phyloP scores from a whole-genome alignment of 2,888 invertebrate genomes.

The Anthrax anthrax region DNA sequence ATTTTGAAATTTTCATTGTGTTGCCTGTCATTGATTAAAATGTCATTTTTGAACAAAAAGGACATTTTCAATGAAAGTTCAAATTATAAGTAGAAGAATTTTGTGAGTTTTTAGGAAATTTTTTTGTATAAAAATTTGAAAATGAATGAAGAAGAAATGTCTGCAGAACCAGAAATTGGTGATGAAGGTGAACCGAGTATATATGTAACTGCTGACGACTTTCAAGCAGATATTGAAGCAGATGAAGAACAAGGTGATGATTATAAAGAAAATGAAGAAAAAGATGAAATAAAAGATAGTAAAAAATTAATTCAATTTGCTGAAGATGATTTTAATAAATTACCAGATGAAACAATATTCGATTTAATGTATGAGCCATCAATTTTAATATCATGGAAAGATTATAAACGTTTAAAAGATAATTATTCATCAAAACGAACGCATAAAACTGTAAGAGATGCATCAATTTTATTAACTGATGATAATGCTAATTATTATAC shows the following conservation, averaged over 20 bases:
- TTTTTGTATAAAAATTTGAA: too few relatives aligned
- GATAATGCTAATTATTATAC: slow-evolving; percentile 7
- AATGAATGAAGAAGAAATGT: too few relatives aligned
- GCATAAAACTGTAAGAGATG: background rate
- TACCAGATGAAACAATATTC: background rate
- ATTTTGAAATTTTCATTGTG: too few relatives aligned
- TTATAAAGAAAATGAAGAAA: background rate
- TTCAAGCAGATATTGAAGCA: too few relatives aligned
- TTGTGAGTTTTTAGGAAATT: too few relatives aligned
- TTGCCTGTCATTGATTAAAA: too few relatives aligned
- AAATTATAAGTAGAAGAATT: too few relatives aligned
- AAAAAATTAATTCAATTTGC: background rate
- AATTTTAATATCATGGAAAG: background rate
- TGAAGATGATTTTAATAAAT: background rate
- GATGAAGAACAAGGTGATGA: background rate
- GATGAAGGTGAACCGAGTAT: too few relatives aligned
- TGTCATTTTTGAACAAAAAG: too few relatives aligned
- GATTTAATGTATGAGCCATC: background rate
- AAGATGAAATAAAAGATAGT: background rate
- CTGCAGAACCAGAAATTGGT: too few relatives aligned
- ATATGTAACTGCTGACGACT: too few relatives aligned
- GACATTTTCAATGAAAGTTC: too few relatives aligned
- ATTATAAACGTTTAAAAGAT: background rate
- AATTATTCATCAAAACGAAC: background rate
- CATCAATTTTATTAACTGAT: slow-evolving; percentile 2